Percentiles rank a stretch among this genome's conserved stretches.
These are phyloP conservation scores for Ciona savignyi DNA, from an alignment of 23 tunicate genomes.

Conservation along the genomic window DNA sequence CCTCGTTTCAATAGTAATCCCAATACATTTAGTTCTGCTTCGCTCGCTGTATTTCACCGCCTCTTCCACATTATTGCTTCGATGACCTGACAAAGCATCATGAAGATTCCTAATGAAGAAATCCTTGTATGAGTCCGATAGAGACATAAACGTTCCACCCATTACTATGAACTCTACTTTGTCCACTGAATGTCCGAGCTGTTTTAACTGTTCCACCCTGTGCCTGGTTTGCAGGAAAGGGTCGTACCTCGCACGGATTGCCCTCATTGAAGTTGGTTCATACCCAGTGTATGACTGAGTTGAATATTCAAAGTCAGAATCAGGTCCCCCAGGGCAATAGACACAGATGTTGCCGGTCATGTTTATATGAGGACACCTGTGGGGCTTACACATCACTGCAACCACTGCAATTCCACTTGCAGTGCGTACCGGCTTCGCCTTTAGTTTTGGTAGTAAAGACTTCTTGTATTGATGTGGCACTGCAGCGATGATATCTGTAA, in stretches of 20 bases:
- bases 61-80: slow-evolving; percentile 88
- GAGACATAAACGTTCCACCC: slow-evolving; percentile 99
- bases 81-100: slow-evolving; percentile 97
- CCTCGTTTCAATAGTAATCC: slow-evolving; percentile 97
- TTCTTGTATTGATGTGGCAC: slow-evolving; percentile 90
- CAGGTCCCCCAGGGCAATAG: slow-evolving; percentile 99
- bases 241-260: slow-evolving; percentile 93
- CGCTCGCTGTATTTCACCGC: slow-evolving; percentile 96
- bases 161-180: slow-evolving; percentile 99
- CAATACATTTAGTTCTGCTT: slow-evolving; percentile 93
- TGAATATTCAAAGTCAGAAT: slow-evolving; percentile 99
- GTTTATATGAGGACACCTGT: slow-evolving; percentile 96
- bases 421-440: slow-evolving; percentile 96
- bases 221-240: slow-evolving; percentile 96
- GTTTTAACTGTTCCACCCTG: slow-evolving; percentile 93
- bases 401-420: slow-evolving; percentile 99
- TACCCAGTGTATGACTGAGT: slow-evolving; percentile 98
- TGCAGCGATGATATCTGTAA: slow-evolving; percentile 97
- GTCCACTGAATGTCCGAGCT: slow-evolving; percentile 94
- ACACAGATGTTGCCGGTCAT: slow-evolving; percentile 99
- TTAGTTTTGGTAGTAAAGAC: slow-evolving; percentile 85
- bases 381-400: slow-evolving; percentile 99
- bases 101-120: slow-evolving; percentile 96
- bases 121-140: slow-evolving; percentile 86
- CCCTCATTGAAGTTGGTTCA: slow-evolving; percentile 99